Base-by-base conservation (phyloP, 2,888 invertebrate species). In the Caprella mutica region DNA sequence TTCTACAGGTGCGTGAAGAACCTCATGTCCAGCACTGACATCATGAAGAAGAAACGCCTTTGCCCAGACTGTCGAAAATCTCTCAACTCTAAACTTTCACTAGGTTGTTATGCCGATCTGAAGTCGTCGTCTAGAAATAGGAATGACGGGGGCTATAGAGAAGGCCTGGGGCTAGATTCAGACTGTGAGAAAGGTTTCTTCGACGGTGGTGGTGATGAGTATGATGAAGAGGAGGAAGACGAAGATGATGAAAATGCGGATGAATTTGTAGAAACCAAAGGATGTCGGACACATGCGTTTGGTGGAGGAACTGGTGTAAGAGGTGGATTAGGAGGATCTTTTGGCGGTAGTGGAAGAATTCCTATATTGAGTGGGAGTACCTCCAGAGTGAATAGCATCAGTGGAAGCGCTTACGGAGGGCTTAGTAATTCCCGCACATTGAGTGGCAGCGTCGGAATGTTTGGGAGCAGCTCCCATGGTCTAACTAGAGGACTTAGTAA, bases 41-140 rank as follows among this genome's bases (percentile, higher is more conserved):
- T 80, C 68, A 81, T 80, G 69, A 79, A 80, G 69, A 77, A 80
- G 69, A 78, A 80, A 64, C 77, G 82, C 24, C 76, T 80, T 26
- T 84, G 84, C 69, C 84, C 84, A 1, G 83, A 83, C 67, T 84
- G 83, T 68, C 82, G 82, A 69, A 80, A 81, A 67, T 76, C 82
- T 51, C 77, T 80, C 61, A 80, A 79, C 69, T 83, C 83, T 44
- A 76, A 81, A 48, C 73, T 83, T 59, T 82, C 82, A 70, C 74
- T 83, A 56, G 75, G 76, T 67, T 75, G 75, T 66, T 75, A 76
- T 56, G 74, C 75, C 19, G 65, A 65, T 39, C 44, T 60, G 27
- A 62, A 62, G 44, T 57, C 58, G 19, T 58, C 61, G 24, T 61
- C 57, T 24, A 52, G 40, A 30, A 50, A 55, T 6, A 35, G n/a